phyloP scores from a whole-genome alignment of 2,113 vertebrate species.

The Trogon surrucura region DNA sequence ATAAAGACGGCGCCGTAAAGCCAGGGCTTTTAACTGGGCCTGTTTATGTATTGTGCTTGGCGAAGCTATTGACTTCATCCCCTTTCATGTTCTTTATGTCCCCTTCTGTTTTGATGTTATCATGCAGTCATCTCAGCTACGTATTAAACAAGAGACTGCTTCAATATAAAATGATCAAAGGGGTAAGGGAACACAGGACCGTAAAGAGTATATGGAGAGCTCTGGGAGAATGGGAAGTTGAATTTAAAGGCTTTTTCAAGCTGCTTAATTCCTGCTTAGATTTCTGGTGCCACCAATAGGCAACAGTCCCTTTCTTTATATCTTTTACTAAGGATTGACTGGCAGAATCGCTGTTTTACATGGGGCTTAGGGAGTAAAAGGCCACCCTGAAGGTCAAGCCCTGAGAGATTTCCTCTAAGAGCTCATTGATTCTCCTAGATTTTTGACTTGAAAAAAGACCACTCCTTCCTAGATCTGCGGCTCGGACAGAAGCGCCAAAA shows the following conservation, averaged over 20 bases:
- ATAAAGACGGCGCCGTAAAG: conserved; percentile 32
- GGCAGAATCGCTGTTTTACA: conserved; percentile 52
- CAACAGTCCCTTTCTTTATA: conserved; percentile 48
- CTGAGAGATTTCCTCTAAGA: conserved; percentile 59
- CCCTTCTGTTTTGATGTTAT: conserved; percentile 65
- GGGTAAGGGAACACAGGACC: conserved; percentile 44
- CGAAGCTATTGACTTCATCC: conserved; percentile 40
- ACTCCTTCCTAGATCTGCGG: conserved; percentile 23
- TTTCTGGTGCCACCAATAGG: conserved; percentile 60
- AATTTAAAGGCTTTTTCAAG: conserved; percentile 65
- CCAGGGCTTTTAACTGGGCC: conserved; percentile 9
- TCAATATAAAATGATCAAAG: conserved; percentile 73
- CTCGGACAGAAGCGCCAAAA: conserved; percentile 46
- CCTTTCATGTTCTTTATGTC: conserved; percentile 69
- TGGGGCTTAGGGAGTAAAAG: conserved; percentile 48
- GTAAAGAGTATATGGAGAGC: conserved; percentile 61
- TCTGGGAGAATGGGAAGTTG: conserved; percentile 22
- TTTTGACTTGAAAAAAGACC: conserved; percentile 19
- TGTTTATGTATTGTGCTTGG: conserved; percentile 51
- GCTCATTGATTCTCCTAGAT: conserved; percentile 61
- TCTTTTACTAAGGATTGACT: conserved; percentile 49
- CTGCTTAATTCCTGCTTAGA: conserved; percentile 66
- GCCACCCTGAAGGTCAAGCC: conserved; percentile 61
- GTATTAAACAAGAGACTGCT: conserved; percentile 69
- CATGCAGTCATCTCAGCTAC: conserved; percentile 39